phyloP scores from a whole-genome alignment of 2,113 vertebrate genomes.

The Plecotus auritus region DNA sequence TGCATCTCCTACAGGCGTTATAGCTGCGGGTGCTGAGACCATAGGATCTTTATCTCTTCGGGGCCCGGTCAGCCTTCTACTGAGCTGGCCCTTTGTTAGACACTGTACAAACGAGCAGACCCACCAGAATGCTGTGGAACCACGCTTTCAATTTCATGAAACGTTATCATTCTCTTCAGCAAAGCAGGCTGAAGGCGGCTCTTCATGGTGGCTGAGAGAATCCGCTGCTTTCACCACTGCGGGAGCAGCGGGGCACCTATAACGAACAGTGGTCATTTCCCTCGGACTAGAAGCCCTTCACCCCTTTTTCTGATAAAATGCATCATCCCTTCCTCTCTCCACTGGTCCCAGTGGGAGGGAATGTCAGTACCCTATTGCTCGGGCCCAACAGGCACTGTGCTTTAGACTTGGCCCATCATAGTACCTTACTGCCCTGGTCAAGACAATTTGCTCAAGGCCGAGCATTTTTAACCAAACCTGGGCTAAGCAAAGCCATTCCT shows the following conservation, averaged over 20 bases:
- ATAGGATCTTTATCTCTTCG: neutral
- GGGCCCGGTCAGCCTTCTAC: neutral
- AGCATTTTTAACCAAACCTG: neutral
- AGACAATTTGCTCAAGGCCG: neutral
- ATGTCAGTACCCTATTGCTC: neutral
- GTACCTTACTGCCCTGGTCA: neutral
- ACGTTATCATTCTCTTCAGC: neutral
- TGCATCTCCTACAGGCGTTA: neutral
- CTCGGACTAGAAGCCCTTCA: neutral
- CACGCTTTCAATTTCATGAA: neutral
- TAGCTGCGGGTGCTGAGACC: neutral
- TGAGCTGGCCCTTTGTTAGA: neutral
- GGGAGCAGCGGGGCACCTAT: neutral
- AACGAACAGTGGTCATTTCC: neutral
- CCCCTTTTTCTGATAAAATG: neutral
- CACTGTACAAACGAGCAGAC: neutral
- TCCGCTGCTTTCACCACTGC: neutral
- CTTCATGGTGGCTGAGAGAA: neutral
- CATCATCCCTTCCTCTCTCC: neutral
- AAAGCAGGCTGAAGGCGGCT: neutral
- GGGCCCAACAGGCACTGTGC: neutral
- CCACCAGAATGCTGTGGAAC: neutral
- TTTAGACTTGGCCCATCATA: neutral
- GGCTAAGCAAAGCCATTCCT: neutral
- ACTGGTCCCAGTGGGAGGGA: neutral